A percentile compares a stretch with the other conserved stretches of the same genome.
Conservation (phyloP, 2,113 vertebrate species). For the Microcebus tavaratra region DNA sequence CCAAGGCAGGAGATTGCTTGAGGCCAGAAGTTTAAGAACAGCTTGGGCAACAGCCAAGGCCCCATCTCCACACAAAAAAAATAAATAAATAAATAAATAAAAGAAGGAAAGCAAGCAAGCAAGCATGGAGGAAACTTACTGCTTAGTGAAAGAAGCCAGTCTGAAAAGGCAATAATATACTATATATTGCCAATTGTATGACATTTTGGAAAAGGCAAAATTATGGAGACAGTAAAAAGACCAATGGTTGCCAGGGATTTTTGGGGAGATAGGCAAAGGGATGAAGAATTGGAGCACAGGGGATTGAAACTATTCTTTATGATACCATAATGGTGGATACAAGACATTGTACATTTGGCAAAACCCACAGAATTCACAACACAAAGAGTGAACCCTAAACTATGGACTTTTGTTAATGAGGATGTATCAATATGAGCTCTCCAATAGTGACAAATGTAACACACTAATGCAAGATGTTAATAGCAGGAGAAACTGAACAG, state of each 20-base stretch:
- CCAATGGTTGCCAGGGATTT: not conserved
- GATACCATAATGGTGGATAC: not conserved
- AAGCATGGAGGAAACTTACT: not conserved
- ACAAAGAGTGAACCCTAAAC: not conserved
- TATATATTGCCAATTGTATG: not conserved
- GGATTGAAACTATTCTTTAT: not conserved
- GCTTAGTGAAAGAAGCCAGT: not conserved
- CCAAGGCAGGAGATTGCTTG: too few relatives aligned
- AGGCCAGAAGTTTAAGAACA: too few relatives aligned
- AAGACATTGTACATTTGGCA: not conserved
- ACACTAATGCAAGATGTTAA: not conserved
- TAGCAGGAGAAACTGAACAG: not conserved
- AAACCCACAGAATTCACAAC: not conserved
- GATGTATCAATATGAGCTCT: not conserved
- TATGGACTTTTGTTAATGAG: not conserved
- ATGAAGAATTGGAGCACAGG: not conserved
- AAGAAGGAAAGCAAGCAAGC: not conserved
- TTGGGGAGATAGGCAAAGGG: not conserved
- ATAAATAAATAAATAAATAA: not conserved
- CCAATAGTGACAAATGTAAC: not conserved
- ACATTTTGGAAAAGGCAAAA: constrained; percentile 16
- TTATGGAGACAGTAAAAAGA: not conserved
- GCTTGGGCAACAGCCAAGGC: too few relatives aligned
- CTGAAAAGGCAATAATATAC: not conserved
- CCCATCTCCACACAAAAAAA: not conserved